phyloP scores from a whole-genome alignment of 2,797 vertebrate species.

The Benthosema pterotum region DNA sequence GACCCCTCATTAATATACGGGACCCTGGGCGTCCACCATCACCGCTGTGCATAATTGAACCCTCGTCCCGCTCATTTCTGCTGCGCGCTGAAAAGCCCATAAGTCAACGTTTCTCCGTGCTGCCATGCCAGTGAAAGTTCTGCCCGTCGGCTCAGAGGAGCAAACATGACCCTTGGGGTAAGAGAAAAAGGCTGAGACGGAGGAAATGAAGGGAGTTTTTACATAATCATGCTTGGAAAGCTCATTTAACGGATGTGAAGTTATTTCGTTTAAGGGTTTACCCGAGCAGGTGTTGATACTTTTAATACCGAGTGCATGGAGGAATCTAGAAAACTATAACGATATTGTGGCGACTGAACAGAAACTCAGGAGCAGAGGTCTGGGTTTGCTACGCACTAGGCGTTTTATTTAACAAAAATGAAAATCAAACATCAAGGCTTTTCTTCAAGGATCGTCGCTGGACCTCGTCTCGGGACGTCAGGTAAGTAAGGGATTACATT shows the following conservation, averaged over 20 bases:
- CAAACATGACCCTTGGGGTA: conserved; percentile 7
- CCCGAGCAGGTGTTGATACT: neutral
- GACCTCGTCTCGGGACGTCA: no score
- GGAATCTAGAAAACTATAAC: no score
- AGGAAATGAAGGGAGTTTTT: neutral
- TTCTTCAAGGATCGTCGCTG: no score
- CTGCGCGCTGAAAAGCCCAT: conserved; percentile 39
- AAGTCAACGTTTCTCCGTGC: conserved; percentile 42
- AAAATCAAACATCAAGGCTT: no score
- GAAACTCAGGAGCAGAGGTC: no score
- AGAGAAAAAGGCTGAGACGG: conserved; percentile 6
- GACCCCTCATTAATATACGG: conserved; percentile 65
- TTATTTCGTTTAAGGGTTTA: neutral
- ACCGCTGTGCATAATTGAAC: conserved; percentile 42
- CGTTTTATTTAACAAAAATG: no score
- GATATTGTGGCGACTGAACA: no score
- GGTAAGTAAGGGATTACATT: no score
- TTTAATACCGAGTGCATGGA: no score
- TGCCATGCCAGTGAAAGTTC: conserved; percentile 31
- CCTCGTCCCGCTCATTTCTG: conserved; percentile 42
- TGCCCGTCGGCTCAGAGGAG: conserved; percentile 32
- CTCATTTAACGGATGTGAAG: neutral
- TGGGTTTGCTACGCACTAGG: no score
- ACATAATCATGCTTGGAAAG: neutral
- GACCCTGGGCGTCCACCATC: conserved; percentile 19